Evolutionary conservation across 2,797 vertebrate species (phyloP), one percentile per base, ranked within the genome.

Genomic region (Poeciliopsis infans): DNA sequence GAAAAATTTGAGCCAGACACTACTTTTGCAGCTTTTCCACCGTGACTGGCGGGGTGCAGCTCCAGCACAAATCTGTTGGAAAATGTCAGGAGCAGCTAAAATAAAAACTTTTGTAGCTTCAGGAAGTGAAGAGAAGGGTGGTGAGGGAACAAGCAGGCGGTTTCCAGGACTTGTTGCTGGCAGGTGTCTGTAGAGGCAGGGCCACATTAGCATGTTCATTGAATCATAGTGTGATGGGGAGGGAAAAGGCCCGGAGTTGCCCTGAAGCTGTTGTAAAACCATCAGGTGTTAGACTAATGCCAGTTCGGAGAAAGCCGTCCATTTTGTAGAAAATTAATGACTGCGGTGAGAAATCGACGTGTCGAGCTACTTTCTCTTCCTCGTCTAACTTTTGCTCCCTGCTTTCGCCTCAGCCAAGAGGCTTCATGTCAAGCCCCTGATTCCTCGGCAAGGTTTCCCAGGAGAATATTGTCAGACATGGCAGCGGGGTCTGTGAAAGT

Each of bases 381-480:
- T 72, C 39, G 20, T 23, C 51, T n/a, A 72, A 57, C 23, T 53
- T 76, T 81, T 72, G 78, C 79, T 69, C 75, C 47, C 49, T 71
- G 53, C 57, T 78, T 86, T 80, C 28, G 80, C 41, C 73, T 85
- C 70, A 82, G 74, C 75, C 74, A 73, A 70, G 68, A 69, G 74
- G 66, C 39, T 74, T 57, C 74, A 85, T 83, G 86, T 88, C 75
- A 78, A 86, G 53, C 69, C 66, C 45, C 55, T 49, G 31, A 86
- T 85, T 85, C 76, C 85, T 59, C 57, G 72, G 51, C 79, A 1
- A 12, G 39, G 53, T 59, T 72, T 90, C 88, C 85, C 87, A 74
- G 49, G 2, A 7, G 87, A 83, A 70, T 28, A 7, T 59, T 80
- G 85, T 89, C 86, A 77, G 80, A 74, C 76, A 36, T 75, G 66